Conservation (phyloP, 1,140 invertebrate species). For the Glossosoma conforme region DNA sequence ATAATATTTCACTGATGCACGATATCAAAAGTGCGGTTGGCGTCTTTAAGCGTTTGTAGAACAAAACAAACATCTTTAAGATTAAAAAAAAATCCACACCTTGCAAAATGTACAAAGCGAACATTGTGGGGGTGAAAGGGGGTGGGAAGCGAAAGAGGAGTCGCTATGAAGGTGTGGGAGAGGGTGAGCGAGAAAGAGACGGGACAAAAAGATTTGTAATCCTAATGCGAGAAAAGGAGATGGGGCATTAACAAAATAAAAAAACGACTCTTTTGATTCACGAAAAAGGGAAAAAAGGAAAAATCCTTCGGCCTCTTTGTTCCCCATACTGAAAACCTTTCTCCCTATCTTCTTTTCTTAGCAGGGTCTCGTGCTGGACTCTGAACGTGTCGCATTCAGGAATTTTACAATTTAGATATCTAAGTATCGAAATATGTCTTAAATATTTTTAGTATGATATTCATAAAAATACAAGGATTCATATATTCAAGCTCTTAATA, state of each 20-base stretch:
- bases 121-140: background rate
- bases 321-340: slow-evolving; percentile 8
- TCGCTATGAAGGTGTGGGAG: background rate
- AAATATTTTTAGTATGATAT: too few relatives aligned
- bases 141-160: background rate
- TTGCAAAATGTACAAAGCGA: slow-evolving; percentile 7
- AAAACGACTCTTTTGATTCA: slow-evolving; percentile 32
- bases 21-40: background rate
- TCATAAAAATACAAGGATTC: too few relatives aligned
- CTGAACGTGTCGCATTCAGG: too few relatives aligned
- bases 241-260: slow-evolving; percentile 30
- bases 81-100: slow-evolving; percentile 21
- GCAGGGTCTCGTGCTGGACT: slow-evolving; percentile 21
- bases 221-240: slow-evolving; percentile 16
- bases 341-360: slow-evolving; percentile 1
- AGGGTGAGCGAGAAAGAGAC: slow-evolving; percentile 5
- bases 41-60: slow-evolving; percentile 18
- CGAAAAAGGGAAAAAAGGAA: slow-evolving; percentile 26
- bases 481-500: too few relatives aligned
- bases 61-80: slow-evolving; percentile 23
- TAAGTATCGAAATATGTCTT: too few relatives aligned
- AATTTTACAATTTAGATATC: too few relatives aligned
- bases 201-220: slow-evolving; percentile 14
- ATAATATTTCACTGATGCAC: background rate
- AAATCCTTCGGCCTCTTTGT: slow-evolving; percentile 5